Evolutionary conservation across 2,888 invertebrate genomes (phyloP).

Genomic region (Thymelicus acteon): DNA sequence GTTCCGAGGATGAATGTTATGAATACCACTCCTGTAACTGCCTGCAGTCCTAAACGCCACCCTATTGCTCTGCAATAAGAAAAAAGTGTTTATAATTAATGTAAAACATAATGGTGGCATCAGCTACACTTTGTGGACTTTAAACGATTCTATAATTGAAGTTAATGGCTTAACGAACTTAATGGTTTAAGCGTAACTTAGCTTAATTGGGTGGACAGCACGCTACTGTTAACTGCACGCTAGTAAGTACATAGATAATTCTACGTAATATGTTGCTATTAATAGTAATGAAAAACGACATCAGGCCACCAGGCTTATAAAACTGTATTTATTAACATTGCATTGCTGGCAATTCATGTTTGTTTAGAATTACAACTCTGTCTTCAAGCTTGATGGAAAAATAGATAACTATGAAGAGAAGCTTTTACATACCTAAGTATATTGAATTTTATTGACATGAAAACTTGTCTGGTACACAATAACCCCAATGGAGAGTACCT

Average conservation of each 20-base stretch:
- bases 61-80: constrained; percentile 87
- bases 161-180: constrained; percentile 2
- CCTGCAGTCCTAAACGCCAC: constrained; percentile 93
- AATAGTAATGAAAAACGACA: too few relatives aligned
- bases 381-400: too few relatives aligned
- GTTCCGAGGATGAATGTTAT: constrained; percentile 93
- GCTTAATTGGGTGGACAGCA: constrained; percentile 13
- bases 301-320: too few relatives aligned
- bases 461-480: too few relatives aligned
- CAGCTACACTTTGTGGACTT: not conserved
- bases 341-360: too few relatives aligned
- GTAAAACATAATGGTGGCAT: not conserved
- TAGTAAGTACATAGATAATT: not conserved
- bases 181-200: not conserved
- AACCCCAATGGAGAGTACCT: too few relatives aligned
- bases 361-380: too few relatives aligned
- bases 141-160: constrained; percentile 1
- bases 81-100: not conserved
- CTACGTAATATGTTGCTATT: not conserved
- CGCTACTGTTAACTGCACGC: constrained; percentile 28
- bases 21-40: constrained; percentile 93
- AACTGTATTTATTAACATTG: too few relatives aligned
- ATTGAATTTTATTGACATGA: too few relatives aligned
- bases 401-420: too few relatives aligned
- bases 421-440: too few relatives aligned